Base-by-base conservation (phyloP, 2,797 vertebrate genomes). In the Poeciliopsis infans region DNA sequence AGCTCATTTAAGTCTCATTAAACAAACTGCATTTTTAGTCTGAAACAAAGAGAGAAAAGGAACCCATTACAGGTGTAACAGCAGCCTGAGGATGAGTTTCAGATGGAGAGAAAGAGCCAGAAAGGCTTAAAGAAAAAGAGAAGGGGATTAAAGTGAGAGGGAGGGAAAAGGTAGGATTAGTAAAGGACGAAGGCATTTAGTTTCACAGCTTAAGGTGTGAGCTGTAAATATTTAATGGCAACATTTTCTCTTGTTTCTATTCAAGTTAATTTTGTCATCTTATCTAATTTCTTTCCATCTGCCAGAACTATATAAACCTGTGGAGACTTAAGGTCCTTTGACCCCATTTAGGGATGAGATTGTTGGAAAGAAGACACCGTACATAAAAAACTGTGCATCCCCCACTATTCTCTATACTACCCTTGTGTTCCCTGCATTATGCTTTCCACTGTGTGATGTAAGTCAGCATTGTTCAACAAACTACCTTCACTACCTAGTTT, bases 191-290 rank as follows among this genome's bases (percentile, higher is more conserved):
- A 55, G 89, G 88, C 74, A 79, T 92, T 87, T 8, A 79, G 87
- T 92, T 92, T 91, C 91, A 91, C 85, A 80, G 88, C 83, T 81
- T 69, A 49, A 80, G 87, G 90, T 92, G 92, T 92, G 86, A 75
- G 45, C 49, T n/a, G 75, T 93, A 79, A 93, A 94, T 93, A 92
- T 92, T 95, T 94, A 33, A 94, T 90, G 82, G 36, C 18, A 3
- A 43, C 49, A 25, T 86, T 90, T 88, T 80, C 89, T 93, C 85
- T 77, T 76, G 74, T 93, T 91, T 92, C 90, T 85, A 79, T 86
- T 86, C 74, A 77, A 43, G 46, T 66, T 89, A 55, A 85, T 87
- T 90, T 57, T 86, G 81, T 87, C 85, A 64, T 83, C 79, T 78
- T 78, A 78, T 90, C 82, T 87, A 7, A 2, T 88, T 83, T 87